These are phyloP conservation scores for Microdon myrmicae DNA, from an alignment of 2,888 invertebrate species.

Conservation along the genomic window DNA sequence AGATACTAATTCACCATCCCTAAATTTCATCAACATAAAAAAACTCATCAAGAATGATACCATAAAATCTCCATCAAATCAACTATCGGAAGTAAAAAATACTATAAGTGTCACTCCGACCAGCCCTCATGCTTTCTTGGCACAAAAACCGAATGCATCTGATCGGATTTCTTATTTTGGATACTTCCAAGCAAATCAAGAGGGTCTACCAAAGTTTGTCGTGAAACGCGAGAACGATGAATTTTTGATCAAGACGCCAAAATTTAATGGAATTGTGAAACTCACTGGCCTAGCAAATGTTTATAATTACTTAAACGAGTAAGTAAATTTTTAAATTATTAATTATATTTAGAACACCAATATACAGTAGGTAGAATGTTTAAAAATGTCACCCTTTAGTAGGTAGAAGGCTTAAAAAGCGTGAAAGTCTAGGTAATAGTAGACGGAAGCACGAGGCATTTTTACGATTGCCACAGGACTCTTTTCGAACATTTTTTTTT, in stretches of 20 bases:
- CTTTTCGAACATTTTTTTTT: no score
- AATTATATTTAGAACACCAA: no score
- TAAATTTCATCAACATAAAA: no score
- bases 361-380: no score
- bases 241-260: slow-evolving; percentile 59
- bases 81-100: background rate
- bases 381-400: no score
- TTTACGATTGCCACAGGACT: no score
- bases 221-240: slow-evolving; percentile 56
- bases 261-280: slow-evolving; percentile 52
- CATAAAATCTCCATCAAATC: background rate
- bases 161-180: slow-evolving; percentile 51
- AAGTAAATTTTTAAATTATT: slow-evolving; percentile 32
- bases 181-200: slow-evolving; percentile 54
- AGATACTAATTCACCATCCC: no score
- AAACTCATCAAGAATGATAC: background rate
- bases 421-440: no score
- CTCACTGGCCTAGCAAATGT: slow-evolving; percentile 55
- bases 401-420: no score
- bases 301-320: slow-evolving; percentile 60
- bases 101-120: background rate
- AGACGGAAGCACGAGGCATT: no score
- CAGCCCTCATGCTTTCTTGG: no score
- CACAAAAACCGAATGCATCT: background rate
- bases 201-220: slow-evolving; percentile 56